Base-by-base conservation (phyloP, 2,113 vertebrate genomes). In the Microcebus tavaratra region DNA sequence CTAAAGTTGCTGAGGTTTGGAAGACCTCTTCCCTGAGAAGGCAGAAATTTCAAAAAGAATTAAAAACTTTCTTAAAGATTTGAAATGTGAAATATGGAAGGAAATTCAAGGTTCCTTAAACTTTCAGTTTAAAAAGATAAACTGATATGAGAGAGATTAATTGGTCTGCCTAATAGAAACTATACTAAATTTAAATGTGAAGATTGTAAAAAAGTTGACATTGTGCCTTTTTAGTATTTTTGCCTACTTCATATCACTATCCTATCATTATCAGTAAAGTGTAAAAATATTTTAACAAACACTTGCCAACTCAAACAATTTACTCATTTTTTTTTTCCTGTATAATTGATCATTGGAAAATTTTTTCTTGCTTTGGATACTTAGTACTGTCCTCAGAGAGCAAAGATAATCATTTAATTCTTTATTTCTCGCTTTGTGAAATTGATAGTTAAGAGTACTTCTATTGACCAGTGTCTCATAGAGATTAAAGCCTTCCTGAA, bases 21-120 rank as follows among this genome's bases (percentile, higher is more conserved):
- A 94, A 94, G 81, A 91, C 70, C 21, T 95, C 82, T 83, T 83
- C 21, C 20, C 84, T 9, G 8, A 55, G 78, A 91, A 95, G 29
- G 42, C 48, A 91, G 27, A 78, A 27, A 91, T 86, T 95, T 78
- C n/a, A 75, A 91, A 95, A 65, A 73, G 11, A 65, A 61, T 79
- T 81, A 59, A 91, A 88, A 90, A 48, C 14, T 36, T 10, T 68
- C 65, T 61, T 70, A 27, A 12, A 67, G 20, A 50, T 67, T 90
- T 73, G 45, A 92, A 76, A 45, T 59, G 48, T 75, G 78, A 85
- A 91, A 91, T 76, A 6, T 50, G n/a, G 42, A 94, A 95, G 36
- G 61, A 80, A 88, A 83, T 39, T 59, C 34, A 82, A 73, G 27
- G 50, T 67, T 31, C n/a, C 57, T 94, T 68, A 91, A 89, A 76